phyloP scores from a whole-genome alignment of 2,888 invertebrate genomes.

The Rhagophthalmus giganteus region DNA sequence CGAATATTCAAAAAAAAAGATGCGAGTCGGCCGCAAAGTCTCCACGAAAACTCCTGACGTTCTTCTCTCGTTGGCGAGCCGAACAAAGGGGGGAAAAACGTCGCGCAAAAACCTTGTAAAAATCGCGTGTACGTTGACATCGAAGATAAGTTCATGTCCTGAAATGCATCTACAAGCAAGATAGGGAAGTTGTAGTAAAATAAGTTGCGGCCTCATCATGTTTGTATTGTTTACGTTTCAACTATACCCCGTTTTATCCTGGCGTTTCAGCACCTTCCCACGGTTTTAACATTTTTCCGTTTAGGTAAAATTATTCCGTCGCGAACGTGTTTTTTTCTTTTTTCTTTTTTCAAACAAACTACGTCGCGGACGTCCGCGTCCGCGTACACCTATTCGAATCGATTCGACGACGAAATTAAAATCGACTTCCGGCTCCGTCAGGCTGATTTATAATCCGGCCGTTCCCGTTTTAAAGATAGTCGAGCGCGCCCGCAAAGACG shows the following conservation, averaged over 20 bases:
- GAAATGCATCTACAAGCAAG: conserved; percentile 11
- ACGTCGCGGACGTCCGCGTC: no score
- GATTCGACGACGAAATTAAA: no score
- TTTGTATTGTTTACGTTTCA: conserved; percentile 14
- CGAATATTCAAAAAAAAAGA: no score
- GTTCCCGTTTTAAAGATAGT: conserved; percentile 4
- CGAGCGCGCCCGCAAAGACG: conserved; percentile 6
- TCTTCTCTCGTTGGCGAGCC: no score
- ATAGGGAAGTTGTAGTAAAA: conserved; percentile 2
- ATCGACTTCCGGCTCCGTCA: conserved; percentile 6
- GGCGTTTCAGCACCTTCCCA: conserved; percentile 26
- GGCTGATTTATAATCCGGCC: conserved; percentile 3
- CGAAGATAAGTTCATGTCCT: conserved; percentile 9
- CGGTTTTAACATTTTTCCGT: conserved; percentile 21
- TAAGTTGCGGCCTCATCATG: conserved; percentile 9
- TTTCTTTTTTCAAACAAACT: no score
- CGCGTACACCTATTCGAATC: no score
- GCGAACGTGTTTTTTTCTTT: no score
- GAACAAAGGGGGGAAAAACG: no score
- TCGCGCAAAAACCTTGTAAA: no score
- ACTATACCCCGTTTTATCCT: conserved; percentile 15
- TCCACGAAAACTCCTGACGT: no score
- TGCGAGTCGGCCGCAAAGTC: no score
- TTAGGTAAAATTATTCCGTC: no score
- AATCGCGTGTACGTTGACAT: background rate